A percentile compares a stretch with the other conserved stretches of the same genome.
Conservation (phyloP, 2,888 invertebrate species). For the Apotomis turbidana region DNA sequence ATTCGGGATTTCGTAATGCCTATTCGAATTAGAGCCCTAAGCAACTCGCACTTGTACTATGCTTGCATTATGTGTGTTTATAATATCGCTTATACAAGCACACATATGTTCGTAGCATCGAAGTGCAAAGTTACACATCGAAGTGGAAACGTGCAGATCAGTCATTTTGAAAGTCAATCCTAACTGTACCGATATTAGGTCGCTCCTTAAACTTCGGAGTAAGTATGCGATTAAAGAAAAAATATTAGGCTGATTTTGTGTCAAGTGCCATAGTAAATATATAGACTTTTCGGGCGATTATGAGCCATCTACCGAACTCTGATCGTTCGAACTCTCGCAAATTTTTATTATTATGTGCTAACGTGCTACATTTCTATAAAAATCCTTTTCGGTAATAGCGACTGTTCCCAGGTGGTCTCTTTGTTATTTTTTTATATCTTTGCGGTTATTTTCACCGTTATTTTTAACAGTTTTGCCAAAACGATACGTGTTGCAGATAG, state of each 20-base stretch:
- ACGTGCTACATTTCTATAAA: constrained; percentile 33
- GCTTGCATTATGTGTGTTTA: too few relatives aligned
- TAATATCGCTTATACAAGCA: too few relatives aligned
- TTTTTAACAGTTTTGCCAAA: background rate
- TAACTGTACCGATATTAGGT: too few relatives aligned
- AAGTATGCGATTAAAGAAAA: background rate
- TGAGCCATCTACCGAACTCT: constrained; percentile 48
- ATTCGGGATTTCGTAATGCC: too few relatives aligned
- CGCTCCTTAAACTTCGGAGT: background rate
- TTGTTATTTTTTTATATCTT: background rate
- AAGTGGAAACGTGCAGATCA: too few relatives aligned
- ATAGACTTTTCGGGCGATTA: constrained; percentile 50
- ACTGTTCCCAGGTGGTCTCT: constrained; percentile 23
- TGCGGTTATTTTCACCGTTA: background rate
- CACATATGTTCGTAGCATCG: too few relatives aligned
- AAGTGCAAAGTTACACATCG: too few relatives aligned
- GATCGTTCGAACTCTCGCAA: constrained; percentile 42
- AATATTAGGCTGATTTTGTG: constrained; percentile 42
- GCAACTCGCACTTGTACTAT: too few relatives aligned
- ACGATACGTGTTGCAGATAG: background rate
- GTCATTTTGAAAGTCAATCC: too few relatives aligned
- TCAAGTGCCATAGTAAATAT: constrained; percentile 47
- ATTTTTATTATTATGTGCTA: constrained; percentile 38
- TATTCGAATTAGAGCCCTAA: too few relatives aligned
- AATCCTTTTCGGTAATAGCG: constrained; percentile 26